Conservation (phyloP, 2,113 vertebrate genomes). For the Himantopus leucocephalus region DNA sequence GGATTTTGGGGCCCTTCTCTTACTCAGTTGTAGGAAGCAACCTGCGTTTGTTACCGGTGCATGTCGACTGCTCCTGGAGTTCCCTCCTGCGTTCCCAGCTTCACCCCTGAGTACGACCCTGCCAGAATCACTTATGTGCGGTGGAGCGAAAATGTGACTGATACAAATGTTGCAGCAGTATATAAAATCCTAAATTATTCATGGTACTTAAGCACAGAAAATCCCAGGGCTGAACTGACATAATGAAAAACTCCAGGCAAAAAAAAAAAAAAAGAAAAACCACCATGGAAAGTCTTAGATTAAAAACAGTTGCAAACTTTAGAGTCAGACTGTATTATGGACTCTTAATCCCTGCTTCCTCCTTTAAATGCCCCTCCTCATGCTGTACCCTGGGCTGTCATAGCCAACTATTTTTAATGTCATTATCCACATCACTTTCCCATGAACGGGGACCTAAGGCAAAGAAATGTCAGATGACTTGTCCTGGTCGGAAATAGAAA, state of each 20-base stretch:
- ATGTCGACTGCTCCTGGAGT: not conserved
- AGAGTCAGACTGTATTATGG: not conserved
- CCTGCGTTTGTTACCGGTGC: not conserved
- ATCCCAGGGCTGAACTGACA: not conserved
- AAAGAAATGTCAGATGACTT: not conserved
- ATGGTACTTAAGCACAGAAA: constrained; percentile 11
- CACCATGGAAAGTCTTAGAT: not conserved
- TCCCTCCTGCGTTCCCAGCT: not conserved
- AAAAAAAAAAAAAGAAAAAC: not conserved
- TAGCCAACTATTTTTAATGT: not conserved
- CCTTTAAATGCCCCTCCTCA: not conserved
- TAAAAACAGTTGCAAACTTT: constrained; percentile 5
- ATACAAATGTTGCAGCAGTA: constrained; percentile 13
- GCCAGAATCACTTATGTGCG: not conserved
- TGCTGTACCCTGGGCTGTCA: not conserved
- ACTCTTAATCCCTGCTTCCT: not conserved
- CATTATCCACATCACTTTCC: not conserved
- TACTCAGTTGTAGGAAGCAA: not conserved
- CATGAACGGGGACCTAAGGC: not conserved
- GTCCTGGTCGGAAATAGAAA: not conserved
- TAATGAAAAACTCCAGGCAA: not conserved
- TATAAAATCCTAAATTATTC: constrained; percentile 48
- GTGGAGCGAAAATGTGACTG: not conserved
- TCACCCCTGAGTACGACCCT: not conserved
- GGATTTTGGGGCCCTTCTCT: not conserved